Evolutionary conservation across 2,113 vertebrate genomes (phyloP), one percentile per base, ranked within the genome.

Genomic region (Andinoacara biseriatus): DNA sequence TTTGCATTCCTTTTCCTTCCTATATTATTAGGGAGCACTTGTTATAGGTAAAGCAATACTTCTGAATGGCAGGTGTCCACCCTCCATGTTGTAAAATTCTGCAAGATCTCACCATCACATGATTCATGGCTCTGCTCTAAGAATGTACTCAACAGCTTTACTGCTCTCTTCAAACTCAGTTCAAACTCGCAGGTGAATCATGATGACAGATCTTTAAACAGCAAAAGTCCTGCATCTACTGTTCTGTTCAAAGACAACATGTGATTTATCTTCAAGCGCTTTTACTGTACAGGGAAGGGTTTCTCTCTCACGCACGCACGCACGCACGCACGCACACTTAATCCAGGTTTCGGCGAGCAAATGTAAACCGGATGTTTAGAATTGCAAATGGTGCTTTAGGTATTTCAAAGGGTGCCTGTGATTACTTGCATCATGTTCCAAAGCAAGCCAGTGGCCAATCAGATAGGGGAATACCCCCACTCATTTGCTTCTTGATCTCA

Each of bases 371-470:
- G 84, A 92, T 94, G 88, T 92, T 95, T 94, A 86, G 92, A 93
- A 93, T 93, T 91, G 87, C 92, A 94, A 95, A 95, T 94, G 87
- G 63, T 82, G 85, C 82, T 54, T 93, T 86, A 52, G 81, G 40
- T 86, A 89, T 93, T 94, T 94, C 91, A 93, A 94, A 94, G 88
- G 78, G 57, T 80, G 24, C 40, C 57, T 72, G 63, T 87, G 83
- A 92, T 93, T 92, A 84, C 85, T 91, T 85, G 84, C 88, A 95
- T 94, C 90, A 86, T 31, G 83, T 91, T 95, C 91, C 95, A 94
- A 90, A 67, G 17, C 13, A 18, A 87, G 86, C 58, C 85, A 81
- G 67, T 31, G 26, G 87, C 92, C 93, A 84, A 92, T 94, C 94
- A 91, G 94, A 94, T 92, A 91, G 2, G 78, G 74, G 38, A 79